Conservation (phyloP, 2,113 vertebrate genomes). For the Phoxinus phoxinus region DNA sequence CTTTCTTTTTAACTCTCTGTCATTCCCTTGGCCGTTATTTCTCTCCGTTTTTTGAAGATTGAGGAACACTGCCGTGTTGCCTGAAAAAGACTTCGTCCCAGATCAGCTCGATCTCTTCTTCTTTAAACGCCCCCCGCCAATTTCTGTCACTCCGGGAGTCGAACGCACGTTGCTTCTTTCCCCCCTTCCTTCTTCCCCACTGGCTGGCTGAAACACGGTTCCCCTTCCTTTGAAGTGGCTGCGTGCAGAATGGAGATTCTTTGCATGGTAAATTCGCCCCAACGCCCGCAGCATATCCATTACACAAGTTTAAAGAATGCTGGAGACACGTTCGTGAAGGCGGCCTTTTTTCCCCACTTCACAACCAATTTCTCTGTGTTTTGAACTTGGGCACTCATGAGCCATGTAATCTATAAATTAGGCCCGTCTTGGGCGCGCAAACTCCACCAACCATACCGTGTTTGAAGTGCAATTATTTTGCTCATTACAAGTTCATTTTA, state of each 20-base stretch:
- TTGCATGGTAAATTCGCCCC: conserved; percentile 80
- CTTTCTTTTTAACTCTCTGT: not conserved
- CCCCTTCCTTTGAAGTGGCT: conserved; percentile 76
- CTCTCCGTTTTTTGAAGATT: conserved; percentile 67
- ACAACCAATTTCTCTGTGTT: conserved; percentile 80
- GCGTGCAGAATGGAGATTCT: conserved; percentile 79
- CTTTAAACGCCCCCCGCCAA: conserved; percentile 68
- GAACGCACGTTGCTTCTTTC: conserved; percentile 70
- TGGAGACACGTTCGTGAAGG: conserved; percentile 74
- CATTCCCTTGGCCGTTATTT: conserved; percentile 52
- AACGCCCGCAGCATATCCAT: conserved; percentile 79
- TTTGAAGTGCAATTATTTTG: conserved; percentile 85
- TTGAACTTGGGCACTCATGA: conserved; percentile 79
- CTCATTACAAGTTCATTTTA: conserved; percentile 85
- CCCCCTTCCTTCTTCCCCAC: conserved; percentile 72
- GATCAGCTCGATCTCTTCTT: conserved; percentile 78
- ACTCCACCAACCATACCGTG: conserved; percentile 65
- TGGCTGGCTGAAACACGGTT: conserved; percentile 76
- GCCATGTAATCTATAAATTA: conserved; percentile 83
- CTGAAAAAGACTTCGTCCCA: conserved; percentile 66
- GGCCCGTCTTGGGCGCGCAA: conserved; percentile 70
- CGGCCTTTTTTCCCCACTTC: conserved; percentile 75
- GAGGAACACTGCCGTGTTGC: conserved; percentile 67
- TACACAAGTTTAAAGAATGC: conserved; percentile 82
- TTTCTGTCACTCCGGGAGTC: conserved; percentile 79